Percentiles rank a stretch among this genome's conserved stretches.
These are phyloP conservation scores for Meriones psammophilus DNA, from an alignment of 2,797 vertebrate species.

Conservation along the genomic window DNA sequence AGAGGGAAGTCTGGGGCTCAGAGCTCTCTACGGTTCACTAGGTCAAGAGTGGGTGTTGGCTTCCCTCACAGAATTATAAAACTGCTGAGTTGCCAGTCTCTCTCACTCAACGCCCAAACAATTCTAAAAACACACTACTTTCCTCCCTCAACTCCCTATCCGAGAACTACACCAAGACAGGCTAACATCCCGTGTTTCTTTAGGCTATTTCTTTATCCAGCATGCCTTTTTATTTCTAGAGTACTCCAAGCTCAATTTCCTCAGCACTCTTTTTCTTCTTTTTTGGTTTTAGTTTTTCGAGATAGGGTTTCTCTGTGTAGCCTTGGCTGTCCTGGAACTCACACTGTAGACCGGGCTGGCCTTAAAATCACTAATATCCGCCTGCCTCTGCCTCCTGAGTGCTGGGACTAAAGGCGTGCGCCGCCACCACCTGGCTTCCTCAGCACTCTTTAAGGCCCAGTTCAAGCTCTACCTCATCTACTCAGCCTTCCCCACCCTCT, in stretches of 20 bases:
- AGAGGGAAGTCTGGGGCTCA: background rate
- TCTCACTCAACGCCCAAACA: background rate
- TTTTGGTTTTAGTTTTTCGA: no score
- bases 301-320: no score
- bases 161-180: background rate
- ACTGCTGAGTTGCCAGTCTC: background rate
- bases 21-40: background rate
- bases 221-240: background rate
- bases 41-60: rapidly evolving
- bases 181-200: no score
- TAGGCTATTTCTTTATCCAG: background rate
- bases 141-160: background rate
- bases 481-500: background rate
- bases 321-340: no score
- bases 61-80: background rate
- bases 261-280: background rate
- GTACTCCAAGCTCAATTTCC: background rate
- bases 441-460: background rate
- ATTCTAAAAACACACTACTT: background rate
- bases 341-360: no score
- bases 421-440: no score
- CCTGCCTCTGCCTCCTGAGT: no score
- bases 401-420: no score
- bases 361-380: no score
- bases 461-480: background rate